Percentiles rank a stretch among this genome's conserved stretches.
Conservation (phyloP, 1,140 invertebrate genomes). For the Gonatopus flavifemur region DNA sequence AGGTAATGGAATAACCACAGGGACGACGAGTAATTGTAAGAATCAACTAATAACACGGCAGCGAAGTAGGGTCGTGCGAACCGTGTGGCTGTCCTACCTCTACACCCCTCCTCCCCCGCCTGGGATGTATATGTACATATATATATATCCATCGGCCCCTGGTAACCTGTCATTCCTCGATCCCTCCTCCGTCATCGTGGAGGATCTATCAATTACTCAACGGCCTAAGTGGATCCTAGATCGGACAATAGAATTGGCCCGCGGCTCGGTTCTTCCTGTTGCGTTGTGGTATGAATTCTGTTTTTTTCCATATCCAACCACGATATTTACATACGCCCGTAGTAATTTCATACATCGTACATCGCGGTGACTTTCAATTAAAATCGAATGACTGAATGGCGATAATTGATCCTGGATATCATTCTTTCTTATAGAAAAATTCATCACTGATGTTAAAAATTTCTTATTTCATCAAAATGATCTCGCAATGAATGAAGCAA, state of each 20-base stretch:
- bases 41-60: slow-evolving; percentile 49
- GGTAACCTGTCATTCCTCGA: slow-evolving; percentile 47
- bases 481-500: too few species aligned
- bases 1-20: slow-evolving; percentile 47
- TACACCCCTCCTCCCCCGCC: too few species aligned
- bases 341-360: slow-evolving; percentile 14
- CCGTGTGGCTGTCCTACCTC: too few species aligned
- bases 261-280: neutral
- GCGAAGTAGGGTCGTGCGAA: slow-evolving; percentile 47
- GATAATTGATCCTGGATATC: too few species aligned
- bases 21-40: slow-evolving; percentile 47
- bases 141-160: slow-evolving; percentile 34
- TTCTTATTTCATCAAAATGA: too few species aligned
- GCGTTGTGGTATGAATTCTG: neutral
- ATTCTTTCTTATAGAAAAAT: too few species aligned
- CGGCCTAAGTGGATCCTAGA: slow-evolving; percentile 42
- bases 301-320: too few species aligned
- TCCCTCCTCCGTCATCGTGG: slow-evolving; percentile 32
- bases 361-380: too few species aligned
- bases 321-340: slow-evolving; percentile 31
- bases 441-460: too few species aligned
- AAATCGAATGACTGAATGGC: too few species aligned
- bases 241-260: slow-evolving; percentile 44
- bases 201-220: slow-evolving; percentile 46
- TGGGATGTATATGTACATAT: too few species aligned